phyloP scores from a whole-genome alignment of 1,140 invertebrate species.

The Euglossa dilemma region DNA sequence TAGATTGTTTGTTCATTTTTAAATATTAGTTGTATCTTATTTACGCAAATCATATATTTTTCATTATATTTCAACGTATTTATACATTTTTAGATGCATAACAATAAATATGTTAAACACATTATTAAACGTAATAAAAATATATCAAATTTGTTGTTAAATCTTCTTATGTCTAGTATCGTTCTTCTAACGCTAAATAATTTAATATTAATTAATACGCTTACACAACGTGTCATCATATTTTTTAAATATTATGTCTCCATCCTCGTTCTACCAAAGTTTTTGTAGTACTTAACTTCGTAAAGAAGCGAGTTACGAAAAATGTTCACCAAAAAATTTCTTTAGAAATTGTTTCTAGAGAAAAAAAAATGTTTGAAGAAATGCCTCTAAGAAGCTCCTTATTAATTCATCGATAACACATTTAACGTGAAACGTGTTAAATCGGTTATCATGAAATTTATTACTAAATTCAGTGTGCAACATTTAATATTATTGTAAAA shows the following conservation, averaged over 20 bases:
- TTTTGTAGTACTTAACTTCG: background rate
- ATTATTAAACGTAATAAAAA: constrained; percentile 18
- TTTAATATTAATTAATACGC: background rate
- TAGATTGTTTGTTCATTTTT: too few relatives aligned
- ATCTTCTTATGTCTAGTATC: background rate
- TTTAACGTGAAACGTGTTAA: constrained; percentile 5
- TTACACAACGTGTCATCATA: background rate
- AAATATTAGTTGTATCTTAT: background rate
- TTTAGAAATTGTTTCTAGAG: background rate
- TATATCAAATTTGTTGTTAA: background rate
- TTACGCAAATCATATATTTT: background rate
- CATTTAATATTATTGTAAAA: constrained; percentile 45
- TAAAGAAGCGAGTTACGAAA: background rate
- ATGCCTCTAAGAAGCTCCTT: constrained; percentile 27
- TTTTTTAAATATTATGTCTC: background rate
- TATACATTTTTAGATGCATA: background rate
- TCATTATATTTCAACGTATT: background rate
- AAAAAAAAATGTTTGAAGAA: constrained; percentile 11
- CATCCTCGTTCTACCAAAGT: constrained; percentile 25
- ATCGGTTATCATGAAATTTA: constrained; percentile 20
- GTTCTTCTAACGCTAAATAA: background rate
- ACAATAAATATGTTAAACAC: constrained; percentile 21
- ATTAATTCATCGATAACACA: background rate
- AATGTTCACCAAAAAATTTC: background rate
- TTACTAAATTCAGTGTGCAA: constrained; percentile 45